phyloP scores from a whole-genome alignment of 2,888 invertebrate species.

The Agriopis leucophaearia region DNA sequence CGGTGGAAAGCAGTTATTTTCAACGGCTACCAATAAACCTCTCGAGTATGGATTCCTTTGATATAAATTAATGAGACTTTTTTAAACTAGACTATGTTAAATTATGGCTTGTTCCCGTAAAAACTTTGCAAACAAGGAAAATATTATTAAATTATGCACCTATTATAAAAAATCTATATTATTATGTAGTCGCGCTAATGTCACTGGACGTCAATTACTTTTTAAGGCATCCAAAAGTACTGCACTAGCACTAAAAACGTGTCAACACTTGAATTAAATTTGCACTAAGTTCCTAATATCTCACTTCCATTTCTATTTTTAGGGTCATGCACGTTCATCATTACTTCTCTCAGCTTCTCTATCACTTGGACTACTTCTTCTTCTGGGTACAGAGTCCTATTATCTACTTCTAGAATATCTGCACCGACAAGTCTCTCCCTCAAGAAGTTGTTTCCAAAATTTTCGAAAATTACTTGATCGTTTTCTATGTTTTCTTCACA shows the following conservation, averaged over 20 bases:
- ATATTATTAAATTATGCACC: background rate
- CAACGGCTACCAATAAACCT: too few species aligned
- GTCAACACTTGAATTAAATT: background rate
- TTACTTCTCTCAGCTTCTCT: conserved; percentile 43
- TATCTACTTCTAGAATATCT: conserved; percentile 55
- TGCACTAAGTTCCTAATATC: conserved; percentile 22
- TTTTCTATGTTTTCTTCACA: conserved; percentile 76
- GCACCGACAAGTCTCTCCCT: conserved; percentile 69
- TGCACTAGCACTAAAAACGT: background rate
- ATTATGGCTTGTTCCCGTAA: too few species aligned
- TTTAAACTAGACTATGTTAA: too few species aligned
- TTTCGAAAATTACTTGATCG: conserved; percentile 73
- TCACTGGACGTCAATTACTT: too few species aligned
- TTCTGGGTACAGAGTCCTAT: conserved; percentile 48
- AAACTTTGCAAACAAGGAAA: too few species aligned
- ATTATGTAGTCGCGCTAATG: background rate
- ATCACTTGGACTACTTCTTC: conserved; percentile 53
- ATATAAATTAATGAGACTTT: too few species aligned
- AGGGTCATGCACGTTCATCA: conserved; percentile 56
- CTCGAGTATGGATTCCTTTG: too few species aligned
- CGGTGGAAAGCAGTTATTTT: too few species aligned
- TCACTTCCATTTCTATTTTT: conserved; percentile 29
- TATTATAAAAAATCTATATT: background rate
- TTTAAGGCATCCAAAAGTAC: background rate
- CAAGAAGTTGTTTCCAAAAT: conserved; percentile 70